Evolutionary conservation across 2,797 vertebrate species (phyloP), one percentile per base, ranked within the genome.

Genomic region (Channa striata): DNA sequence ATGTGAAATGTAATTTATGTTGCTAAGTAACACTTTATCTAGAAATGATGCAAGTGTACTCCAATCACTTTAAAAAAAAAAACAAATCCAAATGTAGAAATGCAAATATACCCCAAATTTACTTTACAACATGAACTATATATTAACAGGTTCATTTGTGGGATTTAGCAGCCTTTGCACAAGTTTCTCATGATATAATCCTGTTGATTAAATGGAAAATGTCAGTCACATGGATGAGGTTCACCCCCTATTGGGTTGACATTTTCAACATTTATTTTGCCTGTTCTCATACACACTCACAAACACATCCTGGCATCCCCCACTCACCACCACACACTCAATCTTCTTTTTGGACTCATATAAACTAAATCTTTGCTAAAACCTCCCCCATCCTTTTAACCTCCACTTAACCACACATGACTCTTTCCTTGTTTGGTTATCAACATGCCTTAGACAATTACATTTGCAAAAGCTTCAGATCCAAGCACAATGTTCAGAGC

Each of bases 141-240:
- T 23, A 12, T n/a, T 34, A 48, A 70, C 58, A 61, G n/a, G 63
- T 51, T 70, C 39, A 59, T 67, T 71, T n/a, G 39, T 37, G 46
- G 48, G 56, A 48, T 70, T 62, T 34, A 50, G 64, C 7, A 42
- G 78, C 58, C 46, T 72, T 42, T 60, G 44, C 25, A 52, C 25
- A 43, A 72, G 23, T 79, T 66, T 72, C 37, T 66, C 69, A 78
- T 77, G 43, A 80, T 60, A 77, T 86, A 82, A 87, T 85, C 70
- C 73, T 52, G 43, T 43, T 56, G 50, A 43, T 61, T 46, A 70
- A 77, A 74, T 66, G 40, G 57, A 77, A 82, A 71, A 74, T 72
- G 61, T 33, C 73, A 51, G 63, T 68, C 74, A 69, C 63, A 78
- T 46, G 49, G 50, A 72, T 67, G 61, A 67, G 49, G 20, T 72